These are phyloP conservation scores for Lasaia peninsularis DNA, from an alignment of 1,140 invertebrate genomes.

Conservation along the genomic window DNA sequence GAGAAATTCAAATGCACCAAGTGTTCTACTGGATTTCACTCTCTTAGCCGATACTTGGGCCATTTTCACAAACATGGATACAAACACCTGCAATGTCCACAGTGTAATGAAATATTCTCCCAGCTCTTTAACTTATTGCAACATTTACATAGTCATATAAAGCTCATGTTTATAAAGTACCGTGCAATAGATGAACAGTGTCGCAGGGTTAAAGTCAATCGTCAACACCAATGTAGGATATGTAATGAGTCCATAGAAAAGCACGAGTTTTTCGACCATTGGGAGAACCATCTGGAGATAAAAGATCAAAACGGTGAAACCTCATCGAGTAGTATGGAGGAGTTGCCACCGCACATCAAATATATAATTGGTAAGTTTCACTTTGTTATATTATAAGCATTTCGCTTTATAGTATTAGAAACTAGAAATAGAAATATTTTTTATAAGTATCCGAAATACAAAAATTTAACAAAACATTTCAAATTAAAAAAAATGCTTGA, in stretches of 20 bases:
- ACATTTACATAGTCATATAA: slow-evolving; percentile 22
- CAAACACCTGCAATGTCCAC: slow-evolving; percentile 13
- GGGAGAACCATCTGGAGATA: slow-evolving; percentile 25
- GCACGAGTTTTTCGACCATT: slow-evolving; percentile 22
- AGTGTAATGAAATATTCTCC: slow-evolving; percentile 6
- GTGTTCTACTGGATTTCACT: neutral
- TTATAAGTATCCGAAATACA: no score
- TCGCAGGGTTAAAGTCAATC: neutral
- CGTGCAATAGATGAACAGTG: slow-evolving; percentile 8
- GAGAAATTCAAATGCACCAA: neutral
- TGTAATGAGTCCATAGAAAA: slow-evolving; percentile 3
- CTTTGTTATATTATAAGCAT: no score
- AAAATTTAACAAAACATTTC: no score
- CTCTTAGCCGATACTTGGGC: slow-evolving; percentile 8
- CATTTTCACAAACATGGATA: slow-evolving; percentile 18
- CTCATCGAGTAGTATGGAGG: neutral
- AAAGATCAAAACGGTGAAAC: no score
- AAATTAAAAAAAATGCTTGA: no score
- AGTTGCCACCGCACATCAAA: slow-evolving; percentile 7
- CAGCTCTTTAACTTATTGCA: neutral
- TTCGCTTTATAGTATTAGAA: no score
- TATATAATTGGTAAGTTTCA: slow-evolving; percentile 21
- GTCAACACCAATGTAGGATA: slow-evolving; percentile 17
- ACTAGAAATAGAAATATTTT: no score
- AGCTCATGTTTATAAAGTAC: slow-evolving; percentile 11